Percentiles rank a stretch among this genome's conserved stretches.
Conservation (phyloP, 2,797 vertebrate species). For the Notolepis coatsorum region DNA sequence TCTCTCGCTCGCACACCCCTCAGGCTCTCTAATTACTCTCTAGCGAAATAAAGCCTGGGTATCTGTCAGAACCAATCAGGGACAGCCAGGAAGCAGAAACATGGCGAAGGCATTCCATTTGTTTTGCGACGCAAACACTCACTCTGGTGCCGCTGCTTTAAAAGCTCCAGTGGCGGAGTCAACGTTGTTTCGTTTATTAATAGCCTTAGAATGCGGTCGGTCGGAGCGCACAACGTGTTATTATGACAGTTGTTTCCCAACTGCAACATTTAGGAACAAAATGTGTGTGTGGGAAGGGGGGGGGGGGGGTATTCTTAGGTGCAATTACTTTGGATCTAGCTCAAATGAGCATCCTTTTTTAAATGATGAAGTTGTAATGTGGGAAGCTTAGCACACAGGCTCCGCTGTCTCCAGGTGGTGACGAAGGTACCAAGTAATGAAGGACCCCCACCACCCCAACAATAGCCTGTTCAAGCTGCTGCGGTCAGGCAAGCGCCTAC, state of each 20-base stretch:
- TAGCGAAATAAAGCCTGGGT: conserved; percentile 62
- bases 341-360: neutral
- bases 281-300: neutral
- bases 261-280: neutral
- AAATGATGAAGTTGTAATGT: conserved; percentile 2
- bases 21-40: conserved; percentile 78
- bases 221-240: conserved; percentile 40
- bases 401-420: too few relatives aligned
- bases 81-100: conserved; percentile 46
- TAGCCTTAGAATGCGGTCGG: conserved; percentile 42
- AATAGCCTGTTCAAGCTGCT: too few relatives aligned
- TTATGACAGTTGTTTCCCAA: conserved; percentile 35
- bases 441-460: too few relatives aligned
- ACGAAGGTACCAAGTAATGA: too few relatives aligned
- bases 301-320: conserved; percentile 14
- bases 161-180: conserved; percentile 17
- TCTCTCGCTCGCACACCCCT: conserved; percentile 59
- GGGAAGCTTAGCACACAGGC: too few relatives aligned
- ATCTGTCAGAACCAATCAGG: conserved; percentile 78
- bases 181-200: conserved; percentile 65
- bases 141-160: conserved; percentile 64
- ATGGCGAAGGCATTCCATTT: conserved; percentile 58
- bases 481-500: too few relatives aligned
- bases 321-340: conserved; percentile 2
- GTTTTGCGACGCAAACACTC: conserved; percentile 69